These are phyloP conservation scores for Eudemis profundana DNA, from an alignment of 2,888 invertebrate genomes.

Conservation along the genomic window DNA sequence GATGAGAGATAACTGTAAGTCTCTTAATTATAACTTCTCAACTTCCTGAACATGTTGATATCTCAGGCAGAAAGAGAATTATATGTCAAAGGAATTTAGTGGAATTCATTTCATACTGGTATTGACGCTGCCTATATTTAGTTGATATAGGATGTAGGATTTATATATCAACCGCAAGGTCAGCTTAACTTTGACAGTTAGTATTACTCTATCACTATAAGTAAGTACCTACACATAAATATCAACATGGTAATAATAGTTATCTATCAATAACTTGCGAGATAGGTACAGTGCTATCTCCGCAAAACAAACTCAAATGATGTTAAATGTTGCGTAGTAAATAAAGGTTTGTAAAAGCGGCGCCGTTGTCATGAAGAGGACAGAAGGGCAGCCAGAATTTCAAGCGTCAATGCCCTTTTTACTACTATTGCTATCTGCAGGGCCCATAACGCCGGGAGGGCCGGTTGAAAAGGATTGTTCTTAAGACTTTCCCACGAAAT, in stretches of 20 bases:
- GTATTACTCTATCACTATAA: constrained; percentile 21
- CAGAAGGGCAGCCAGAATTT: constrained; percentile 42
- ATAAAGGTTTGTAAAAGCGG: constrained; percentile 25
- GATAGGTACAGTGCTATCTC: constrained; percentile 30
- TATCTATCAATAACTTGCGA: constrained; percentile 34
- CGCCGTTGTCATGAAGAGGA: constrained; percentile 16
- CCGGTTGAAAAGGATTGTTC: constrained; percentile 41
- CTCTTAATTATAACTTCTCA: constrained; percentile 13
- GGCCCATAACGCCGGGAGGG: constrained; percentile 55
- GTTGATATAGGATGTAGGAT: not conserved
- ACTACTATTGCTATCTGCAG: constrained; percentile 53
- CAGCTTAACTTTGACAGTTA: constrained; percentile 17
- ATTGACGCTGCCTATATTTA: no score
- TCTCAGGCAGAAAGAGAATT: no score
- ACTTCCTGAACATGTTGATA: not conserved
- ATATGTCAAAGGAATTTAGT: no score
- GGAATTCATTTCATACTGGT: no score
- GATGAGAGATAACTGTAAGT: constrained; percentile 19
- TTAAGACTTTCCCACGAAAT: constrained; percentile 35
- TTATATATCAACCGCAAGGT: not conserved
- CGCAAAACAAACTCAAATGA: constrained; percentile 22
- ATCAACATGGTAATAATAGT: constrained; percentile 11
- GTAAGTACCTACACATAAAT: not conserved
- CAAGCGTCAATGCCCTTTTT: constrained; percentile 55
- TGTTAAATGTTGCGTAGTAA: constrained; percentile 44